Evolutionary conservation across 2,888 invertebrate species (phyloP), one percentile per base, ranked within the genome.

Genomic region (Leptopilina syphax): DNA sequence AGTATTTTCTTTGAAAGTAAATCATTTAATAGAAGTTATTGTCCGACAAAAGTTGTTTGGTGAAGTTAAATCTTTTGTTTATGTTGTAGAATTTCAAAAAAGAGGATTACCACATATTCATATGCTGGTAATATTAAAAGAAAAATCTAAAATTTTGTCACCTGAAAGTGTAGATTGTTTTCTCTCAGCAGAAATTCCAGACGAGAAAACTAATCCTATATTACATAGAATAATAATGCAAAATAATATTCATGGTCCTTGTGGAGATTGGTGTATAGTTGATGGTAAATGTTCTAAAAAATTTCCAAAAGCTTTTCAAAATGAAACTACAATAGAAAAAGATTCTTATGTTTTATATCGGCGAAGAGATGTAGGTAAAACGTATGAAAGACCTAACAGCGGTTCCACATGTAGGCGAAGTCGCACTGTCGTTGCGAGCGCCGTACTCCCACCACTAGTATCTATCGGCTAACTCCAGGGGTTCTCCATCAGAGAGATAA

Each of bases 301-400:
- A 57, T 88, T 83, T 81, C 86, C 87, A 10, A 88, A 88, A 85
- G 2, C 68, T 57, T 87, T 85, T 73, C 77, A 67, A 24, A 77
- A 84, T 41, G 81, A 83, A 76, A 86, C 84, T 54, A 80, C 79
- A 34, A 79, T 82, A 18, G 80, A 81, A 79, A 85, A 76, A 88
- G 87, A 34, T 34, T 34, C 34, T 34, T 34, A 34, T 34, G 34
- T 34, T 34, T 34, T 34, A 34, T 34, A 34, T 82, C 83, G 82
- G 34, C 78, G 86, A 79, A 80, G 82, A 76, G 79, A 87, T 81
- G 84, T 78, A 76, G 84, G 82, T 63, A 81, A 50, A 34, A 76
- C 27, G n/a, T 84, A 84, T 77, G 80, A 81, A 79, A 80, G 83
- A 60, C 65, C 57, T 54, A 54, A n/a, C n/a, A n/a, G n/a, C n/a